Base-by-base conservation (phyloP, 1,140 invertebrate species). In the Magallana gigas region DNA sequence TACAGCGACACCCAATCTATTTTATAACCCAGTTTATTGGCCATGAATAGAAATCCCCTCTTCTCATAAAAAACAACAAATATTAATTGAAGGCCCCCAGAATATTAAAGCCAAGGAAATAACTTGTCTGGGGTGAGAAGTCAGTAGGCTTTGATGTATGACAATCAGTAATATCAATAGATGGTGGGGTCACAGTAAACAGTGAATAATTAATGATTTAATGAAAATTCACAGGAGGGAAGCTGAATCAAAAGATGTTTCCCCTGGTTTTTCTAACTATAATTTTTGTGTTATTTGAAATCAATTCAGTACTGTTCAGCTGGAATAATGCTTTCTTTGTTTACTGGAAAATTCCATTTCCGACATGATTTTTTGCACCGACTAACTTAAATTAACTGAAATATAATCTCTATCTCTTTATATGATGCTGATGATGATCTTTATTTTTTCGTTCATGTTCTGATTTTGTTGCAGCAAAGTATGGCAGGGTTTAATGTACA, bases 31-130 rank as follows among this genome's bases (percentile, higher is more conserved):
- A 23, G 23, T 76, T 76, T 76, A 76, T 76, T 23, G 9, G 23
- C 68, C 68, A 76, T 76, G 68, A 76, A 76, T 76, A 76, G 68
- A 76, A 29, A 36, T 36, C 36, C 11, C 68, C 68, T 29, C 23
- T 29, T 76, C 68, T 76, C 68, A 36, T 76, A 76, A 76, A 71
- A 76, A 76, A 29, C 23, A 76, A 76, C 23, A 76, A 76, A 76
- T 76, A 76, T 29, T 76, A 76, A 76, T 76, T 76, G 68, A 36
- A 76, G 29, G 36, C 36, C 68, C 68, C 18, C 23, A 76, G 23
- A 76, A 76, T 29, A 76, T 23, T 76, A 64, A 16, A n/a, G 60
- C 3, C 60, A 12, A n/a, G 60, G 18, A 64, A n/a, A 14, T 64
- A 64, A 16, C 60, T 18, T 64, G 60, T 64, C 60, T 14, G 5